A percentile compares a stretch with the other conserved stretches of the same genome.
phyloP scores from a whole-genome alignment of 2,113 vertebrate genomes.

The Pholis gunnellus region DNA sequence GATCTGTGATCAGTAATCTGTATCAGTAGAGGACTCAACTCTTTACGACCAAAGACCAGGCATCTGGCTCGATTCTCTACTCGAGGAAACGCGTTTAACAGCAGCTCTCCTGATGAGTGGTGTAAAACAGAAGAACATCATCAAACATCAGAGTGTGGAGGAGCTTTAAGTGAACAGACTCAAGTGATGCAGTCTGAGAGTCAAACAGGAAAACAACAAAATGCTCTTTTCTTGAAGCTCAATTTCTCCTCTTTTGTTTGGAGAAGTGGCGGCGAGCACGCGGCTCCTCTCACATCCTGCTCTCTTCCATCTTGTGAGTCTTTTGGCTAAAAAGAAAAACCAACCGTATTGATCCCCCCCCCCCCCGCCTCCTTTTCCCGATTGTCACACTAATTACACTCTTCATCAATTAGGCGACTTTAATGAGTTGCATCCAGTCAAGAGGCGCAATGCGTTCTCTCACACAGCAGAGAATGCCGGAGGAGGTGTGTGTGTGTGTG shows the following conservation, averaged over 20 bases:
- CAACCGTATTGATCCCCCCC: conserved; percentile 64
- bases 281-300: background rate
- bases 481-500: background rate
- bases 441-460: conserved; percentile 57
- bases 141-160: background rate
- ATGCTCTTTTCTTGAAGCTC: background rate
- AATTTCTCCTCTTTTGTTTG: conserved; percentile 23
- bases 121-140: too few relatives aligned
- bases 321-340: conserved; percentile 35
- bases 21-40: too few relatives aligned
- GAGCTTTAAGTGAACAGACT: background rate
- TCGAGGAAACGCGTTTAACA: background rate
- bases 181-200: background rate
- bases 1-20: too few relatives aligned
- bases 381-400: conserved; percentile 72
- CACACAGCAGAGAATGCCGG: conserved; percentile 61
- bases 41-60: too few relatives aligned
- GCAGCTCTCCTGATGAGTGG: background rate
- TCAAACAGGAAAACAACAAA: background rate
- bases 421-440: conserved; percentile 67
- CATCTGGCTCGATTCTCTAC: too few relatives aligned
- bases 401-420: conserved; percentile 71
- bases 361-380: background rate
- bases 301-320: conserved; percentile 34
- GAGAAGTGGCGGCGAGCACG: conserved; percentile 1